Percentiles rank a stretch among this genome's conserved stretches.
These are phyloP conservation scores for Sminthurinus aureus DNA, from an alignment of 2,888 invertebrate species.

Conservation along the genomic window DNA sequence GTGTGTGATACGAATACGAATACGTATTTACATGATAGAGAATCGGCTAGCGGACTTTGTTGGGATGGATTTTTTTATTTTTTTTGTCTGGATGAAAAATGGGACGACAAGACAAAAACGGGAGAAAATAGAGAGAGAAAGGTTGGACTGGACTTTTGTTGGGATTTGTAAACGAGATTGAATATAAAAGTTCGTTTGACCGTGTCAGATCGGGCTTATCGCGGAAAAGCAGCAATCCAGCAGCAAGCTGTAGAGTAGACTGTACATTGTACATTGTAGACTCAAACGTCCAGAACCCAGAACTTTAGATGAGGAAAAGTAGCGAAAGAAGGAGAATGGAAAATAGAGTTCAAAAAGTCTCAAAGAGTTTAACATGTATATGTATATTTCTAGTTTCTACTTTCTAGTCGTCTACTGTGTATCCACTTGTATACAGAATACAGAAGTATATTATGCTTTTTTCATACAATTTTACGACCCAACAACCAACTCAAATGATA, in stretches of 20 bases:
- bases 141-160: background rate
- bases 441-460: too few species aligned
- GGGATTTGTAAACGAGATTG: slow-evolving; percentile 10
- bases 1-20: background rate
- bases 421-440: background rate
- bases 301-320: too few species aligned
- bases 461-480: background rate
- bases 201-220: slow-evolving; percentile 40
- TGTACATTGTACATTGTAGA: background rate
- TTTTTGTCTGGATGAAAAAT: background rate
- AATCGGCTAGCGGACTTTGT: background rate
- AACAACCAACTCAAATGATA: background rate
- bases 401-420: background rate
- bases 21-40: too few species aligned
- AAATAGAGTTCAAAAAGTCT: slow-evolving; percentile 5
- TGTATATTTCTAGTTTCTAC: too few species aligned
- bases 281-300: too few species aligned
- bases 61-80: background rate
- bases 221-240: slow-evolving; percentile 9
- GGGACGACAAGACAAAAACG: background rate
- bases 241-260: background rate
- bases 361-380: too few species aligned
- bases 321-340: too few species aligned
- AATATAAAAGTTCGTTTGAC: slow-evolving; percentile 36
- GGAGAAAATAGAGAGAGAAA: background rate